These are phyloP conservation scores for Hippoglossus hippoglossus DNA, from an alignment of 2,797 vertebrate genomes.

Conservation along the genomic window DNA sequence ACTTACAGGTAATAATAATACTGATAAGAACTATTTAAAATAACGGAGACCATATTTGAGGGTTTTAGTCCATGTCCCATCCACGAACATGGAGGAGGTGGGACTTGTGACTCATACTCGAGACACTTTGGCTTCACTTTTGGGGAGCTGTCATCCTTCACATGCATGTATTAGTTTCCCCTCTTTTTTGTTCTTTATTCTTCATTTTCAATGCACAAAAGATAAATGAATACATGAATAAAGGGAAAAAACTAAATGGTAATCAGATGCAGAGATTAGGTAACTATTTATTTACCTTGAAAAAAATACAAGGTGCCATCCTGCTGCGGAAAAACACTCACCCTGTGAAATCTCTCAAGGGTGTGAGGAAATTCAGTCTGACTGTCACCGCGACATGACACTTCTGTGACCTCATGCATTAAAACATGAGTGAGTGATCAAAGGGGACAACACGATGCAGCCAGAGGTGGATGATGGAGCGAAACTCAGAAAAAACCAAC, in stretches of 20 bases:
- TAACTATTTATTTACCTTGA: conserved; percentile 5
- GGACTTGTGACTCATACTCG: too few relatives aligned
- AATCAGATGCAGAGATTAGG: not conserved
- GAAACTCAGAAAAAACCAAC: conserved; percentile 28
- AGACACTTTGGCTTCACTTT: too few relatives aligned
- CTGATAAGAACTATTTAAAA: too few relatives aligned
- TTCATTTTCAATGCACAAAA: not conserved
- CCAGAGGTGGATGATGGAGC: conserved; percentile 51
- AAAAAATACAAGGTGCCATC: conserved; percentile 1
- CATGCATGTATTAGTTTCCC: not conserved
- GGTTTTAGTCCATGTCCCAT: too few relatives aligned
- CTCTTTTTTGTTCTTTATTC: not conserved
- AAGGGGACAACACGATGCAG: conserved; percentile 65
- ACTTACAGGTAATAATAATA: too few relatives aligned
- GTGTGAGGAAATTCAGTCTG: conserved; percentile 64
- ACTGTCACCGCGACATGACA: conserved; percentile 66
- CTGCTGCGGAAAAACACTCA: conserved; percentile 35
- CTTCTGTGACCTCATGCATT: conserved; percentile 75
- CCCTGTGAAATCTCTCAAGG: conserved; percentile 43
- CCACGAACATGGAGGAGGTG: too few relatives aligned
- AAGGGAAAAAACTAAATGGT: not conserved
- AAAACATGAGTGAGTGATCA: conserved; percentile 77
- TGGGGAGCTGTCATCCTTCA: too few relatives aligned
- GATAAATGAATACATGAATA: too few relatives aligned
- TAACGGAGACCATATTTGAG: too few relatives aligned